Conservation (phyloP, 2,797 vertebrate species). For the Tinamus major region DNA sequence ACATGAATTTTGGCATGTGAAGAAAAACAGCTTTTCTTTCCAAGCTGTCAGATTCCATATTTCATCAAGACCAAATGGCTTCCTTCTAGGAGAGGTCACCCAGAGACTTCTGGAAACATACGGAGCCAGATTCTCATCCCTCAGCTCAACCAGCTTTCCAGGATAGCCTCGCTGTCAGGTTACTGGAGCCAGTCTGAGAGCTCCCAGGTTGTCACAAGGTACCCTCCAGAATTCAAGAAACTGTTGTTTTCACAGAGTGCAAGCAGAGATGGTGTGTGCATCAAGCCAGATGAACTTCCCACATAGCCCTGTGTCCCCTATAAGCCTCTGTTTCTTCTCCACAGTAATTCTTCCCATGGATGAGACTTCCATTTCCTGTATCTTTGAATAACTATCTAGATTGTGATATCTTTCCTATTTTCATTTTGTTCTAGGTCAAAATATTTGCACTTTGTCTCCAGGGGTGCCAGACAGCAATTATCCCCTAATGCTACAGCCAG, state of each 20-base stretch:
- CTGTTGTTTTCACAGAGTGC: background rate
- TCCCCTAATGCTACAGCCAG: background rate
- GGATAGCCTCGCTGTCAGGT: background rate
- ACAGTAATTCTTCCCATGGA: background rate
- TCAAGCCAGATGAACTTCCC: background rate
- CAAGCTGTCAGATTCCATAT: background rate
- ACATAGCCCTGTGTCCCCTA: background rate
- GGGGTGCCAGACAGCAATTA: background rate
- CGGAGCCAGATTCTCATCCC: background rate
- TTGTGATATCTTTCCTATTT: background rate
- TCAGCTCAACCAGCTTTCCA: background rate
- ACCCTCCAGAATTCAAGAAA: background rate
- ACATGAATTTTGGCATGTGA: background rate
- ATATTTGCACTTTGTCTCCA: background rate
- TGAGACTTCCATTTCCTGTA: background rate
- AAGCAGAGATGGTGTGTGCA: background rate
- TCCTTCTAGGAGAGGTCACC: background rate
- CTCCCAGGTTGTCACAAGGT: background rate
- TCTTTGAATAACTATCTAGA: background rate
- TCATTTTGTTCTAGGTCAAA: slow-evolving; percentile 35
- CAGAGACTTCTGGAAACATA: background rate
- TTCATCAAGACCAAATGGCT: background rate
- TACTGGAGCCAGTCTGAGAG: background rate
- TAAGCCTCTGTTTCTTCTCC: background rate
- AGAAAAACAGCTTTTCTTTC: slow-evolving; percentile 31